Conservation (phyloP, 2,113 vertebrate species). For the Ailuropoda melanoleuca region DNA sequence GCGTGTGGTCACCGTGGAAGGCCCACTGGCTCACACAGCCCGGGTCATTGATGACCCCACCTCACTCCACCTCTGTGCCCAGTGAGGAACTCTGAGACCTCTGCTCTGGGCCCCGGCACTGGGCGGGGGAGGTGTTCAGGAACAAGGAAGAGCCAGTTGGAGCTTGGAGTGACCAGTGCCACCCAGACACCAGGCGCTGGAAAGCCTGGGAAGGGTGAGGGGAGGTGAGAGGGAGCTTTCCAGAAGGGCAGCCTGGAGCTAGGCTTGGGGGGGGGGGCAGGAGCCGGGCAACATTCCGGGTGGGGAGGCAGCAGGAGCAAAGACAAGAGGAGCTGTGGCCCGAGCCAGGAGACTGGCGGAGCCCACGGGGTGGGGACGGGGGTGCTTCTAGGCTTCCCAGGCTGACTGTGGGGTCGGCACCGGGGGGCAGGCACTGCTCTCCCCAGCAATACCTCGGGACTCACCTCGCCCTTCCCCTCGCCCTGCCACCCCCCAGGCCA, state of each 20-base stretch:
- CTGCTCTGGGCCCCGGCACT: no score
- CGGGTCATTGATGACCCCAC: background rate
- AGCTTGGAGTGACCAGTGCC: background rate
- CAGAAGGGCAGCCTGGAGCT: background rate
- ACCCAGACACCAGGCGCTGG: background rate
- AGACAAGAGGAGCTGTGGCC: no score
- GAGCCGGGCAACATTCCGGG: background rate
- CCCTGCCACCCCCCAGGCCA: constrained; percentile 67
- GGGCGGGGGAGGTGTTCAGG: background rate
- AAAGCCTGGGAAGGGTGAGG: background rate
- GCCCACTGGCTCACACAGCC: background rate
- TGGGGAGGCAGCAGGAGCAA: background rate
- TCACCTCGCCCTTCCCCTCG: accelerated
- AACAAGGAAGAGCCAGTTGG: background rate
- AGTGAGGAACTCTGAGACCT: background rate
- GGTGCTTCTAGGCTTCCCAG: no score
- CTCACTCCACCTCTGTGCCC: background rate
- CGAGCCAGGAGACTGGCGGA: background rate
- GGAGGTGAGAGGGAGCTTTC: background rate
- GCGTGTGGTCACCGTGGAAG: background rate
- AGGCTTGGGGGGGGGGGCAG: background rate
- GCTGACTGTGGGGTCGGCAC: background rate
- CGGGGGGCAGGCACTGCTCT: accelerated
- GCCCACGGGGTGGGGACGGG: background rate
- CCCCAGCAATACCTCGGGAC: background rate